Conservation (phyloP, 2,113 vertebrate genomes). For the Trematomus loennbergii region DNA sequence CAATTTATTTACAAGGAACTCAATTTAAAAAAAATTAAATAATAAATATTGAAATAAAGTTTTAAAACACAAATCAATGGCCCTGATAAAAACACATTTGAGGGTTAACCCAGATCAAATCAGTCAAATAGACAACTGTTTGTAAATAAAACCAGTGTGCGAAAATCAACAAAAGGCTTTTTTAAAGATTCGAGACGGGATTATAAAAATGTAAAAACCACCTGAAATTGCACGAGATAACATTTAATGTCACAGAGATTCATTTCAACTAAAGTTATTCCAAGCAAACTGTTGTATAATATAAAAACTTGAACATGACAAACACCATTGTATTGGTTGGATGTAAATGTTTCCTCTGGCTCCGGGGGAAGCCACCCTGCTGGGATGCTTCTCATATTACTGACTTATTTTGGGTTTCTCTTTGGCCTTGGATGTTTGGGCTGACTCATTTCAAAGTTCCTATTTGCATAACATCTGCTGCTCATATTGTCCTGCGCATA, state of each 20-base stretch:
- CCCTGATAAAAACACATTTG: no score
- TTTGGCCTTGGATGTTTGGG: slow-evolving; percentile 59
- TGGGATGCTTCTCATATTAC: slow-evolving; percentile 46
- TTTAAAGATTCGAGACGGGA: no score
- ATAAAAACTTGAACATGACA: slow-evolving; percentile 8
- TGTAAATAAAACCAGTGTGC: no score
- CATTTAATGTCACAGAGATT: neutral
- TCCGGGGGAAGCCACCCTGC: neutral
- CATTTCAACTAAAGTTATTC: slow-evolving; percentile 24
- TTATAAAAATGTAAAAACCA: no score
- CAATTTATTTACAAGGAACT: no score
- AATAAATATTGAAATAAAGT: no score
- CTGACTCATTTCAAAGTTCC: slow-evolving; percentile 56
- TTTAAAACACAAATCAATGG: no score
- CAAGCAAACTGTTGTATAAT: neutral
- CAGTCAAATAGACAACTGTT: no score
- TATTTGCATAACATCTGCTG: slow-evolving; percentile 74
- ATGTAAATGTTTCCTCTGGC: slow-evolving; percentile 42
- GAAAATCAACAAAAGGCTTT: no score
- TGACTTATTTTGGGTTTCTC: slow-evolving; percentile 47
- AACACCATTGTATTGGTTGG: slow-evolving; percentile 14
- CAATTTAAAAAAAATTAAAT: no score
- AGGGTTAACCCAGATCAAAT: no score
- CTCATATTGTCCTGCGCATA: slow-evolving; percentile 42
- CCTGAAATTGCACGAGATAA: no score